A percentile compares a stretch with the other conserved stretches of the same genome.
Conservation (phyloP, 1,140 invertebrate species). For the Diorhabda carinulata region DNA sequence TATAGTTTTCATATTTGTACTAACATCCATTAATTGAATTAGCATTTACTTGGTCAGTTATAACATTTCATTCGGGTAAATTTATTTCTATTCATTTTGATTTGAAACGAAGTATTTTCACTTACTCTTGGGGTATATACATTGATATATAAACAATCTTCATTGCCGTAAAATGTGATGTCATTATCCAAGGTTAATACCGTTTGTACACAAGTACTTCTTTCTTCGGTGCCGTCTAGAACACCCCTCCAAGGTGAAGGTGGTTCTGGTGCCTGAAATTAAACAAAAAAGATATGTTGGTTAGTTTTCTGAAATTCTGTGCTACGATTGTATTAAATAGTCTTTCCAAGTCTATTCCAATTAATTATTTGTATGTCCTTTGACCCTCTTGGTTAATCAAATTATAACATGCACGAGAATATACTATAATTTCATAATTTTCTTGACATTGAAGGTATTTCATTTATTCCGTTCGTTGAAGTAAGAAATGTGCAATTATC, state of each 20-base stretch:
- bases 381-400: too few species aligned
- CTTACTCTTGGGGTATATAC: slow-evolving; percentile 25
- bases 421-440: too few species aligned
- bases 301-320: slow-evolving; percentile 1
- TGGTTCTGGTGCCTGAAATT: slow-evolving; percentile 12
- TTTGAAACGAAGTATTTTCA: not conserved
- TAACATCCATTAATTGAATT: too few species aligned
- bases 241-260: slow-evolving; percentile 21
- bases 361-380: too few species aligned
- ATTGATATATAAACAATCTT: not conserved
- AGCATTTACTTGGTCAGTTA: not conserved
- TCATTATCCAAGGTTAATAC: too few species aligned
- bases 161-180: too few species aligned
- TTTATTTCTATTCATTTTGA: not conserved
- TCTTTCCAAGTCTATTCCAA: too few species aligned
- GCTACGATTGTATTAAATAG: not conserved
- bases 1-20: too few species aligned
- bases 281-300: not conserved
- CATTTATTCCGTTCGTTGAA: too few species aligned
- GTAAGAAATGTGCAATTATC: too few species aligned
- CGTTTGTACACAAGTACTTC: slow-evolving; percentile 22
- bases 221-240: slow-evolving; percentile 24
- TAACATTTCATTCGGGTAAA: not conserved
- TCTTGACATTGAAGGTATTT: too few species aligned
- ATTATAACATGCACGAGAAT: too few species aligned